phyloP scores from a whole-genome alignment of 1,140 invertebrate species.

The Agraylea sexmaculata region DNA sequence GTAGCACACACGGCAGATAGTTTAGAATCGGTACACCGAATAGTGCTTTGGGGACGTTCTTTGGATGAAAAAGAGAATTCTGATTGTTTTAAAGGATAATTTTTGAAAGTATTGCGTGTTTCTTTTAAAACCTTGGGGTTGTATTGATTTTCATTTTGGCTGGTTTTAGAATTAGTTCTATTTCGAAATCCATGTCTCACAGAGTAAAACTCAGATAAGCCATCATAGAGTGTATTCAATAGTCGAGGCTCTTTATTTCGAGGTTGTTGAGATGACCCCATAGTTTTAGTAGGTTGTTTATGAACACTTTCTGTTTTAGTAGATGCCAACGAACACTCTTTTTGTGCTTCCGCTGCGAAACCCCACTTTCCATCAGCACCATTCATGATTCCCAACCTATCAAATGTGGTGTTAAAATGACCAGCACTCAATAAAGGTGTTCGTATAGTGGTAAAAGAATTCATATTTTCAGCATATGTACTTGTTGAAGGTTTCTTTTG shows the following conservation, averaged over 20 bases:
- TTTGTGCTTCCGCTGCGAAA: slow-evolving; percentile 57
- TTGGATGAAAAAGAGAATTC: background rate
- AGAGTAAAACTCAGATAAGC: slow-evolving; percentile 73
- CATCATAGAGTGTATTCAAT: slow-evolving; percentile 68
- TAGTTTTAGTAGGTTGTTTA: slow-evolving; percentile 5
- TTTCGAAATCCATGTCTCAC: slow-evolving; percentile 39
- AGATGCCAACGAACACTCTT: slow-evolving; percentile 29
- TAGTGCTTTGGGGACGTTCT: no score
- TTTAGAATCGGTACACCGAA: no score
- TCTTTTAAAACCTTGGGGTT: slow-evolving; percentile 30
- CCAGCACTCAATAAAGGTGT: slow-evolving; percentile 3
- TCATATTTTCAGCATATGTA: no score
- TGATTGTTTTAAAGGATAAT: slow-evolving; percentile 15
- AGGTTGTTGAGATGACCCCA: slow-evolving; percentile 13
- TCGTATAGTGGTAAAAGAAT: background rate
- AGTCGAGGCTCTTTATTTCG: slow-evolving; percentile 34
- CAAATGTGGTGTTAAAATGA: slow-evolving; percentile 34
- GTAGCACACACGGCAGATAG: no score
- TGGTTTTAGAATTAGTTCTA: slow-evolving; percentile 21
- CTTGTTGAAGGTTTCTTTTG: no score
- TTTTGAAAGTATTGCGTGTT: slow-evolving; percentile 33
- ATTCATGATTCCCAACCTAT: slow-evolving; percentile 37
- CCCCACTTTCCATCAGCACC: slow-evolving; percentile 57
- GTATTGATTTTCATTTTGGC: slow-evolving; percentile 19
- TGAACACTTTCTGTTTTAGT: slow-evolving; percentile 12